Evolutionary conservation across 2,797 vertebrate genomes (phyloP).

Genomic region (Alosa sapidissima): DNA sequence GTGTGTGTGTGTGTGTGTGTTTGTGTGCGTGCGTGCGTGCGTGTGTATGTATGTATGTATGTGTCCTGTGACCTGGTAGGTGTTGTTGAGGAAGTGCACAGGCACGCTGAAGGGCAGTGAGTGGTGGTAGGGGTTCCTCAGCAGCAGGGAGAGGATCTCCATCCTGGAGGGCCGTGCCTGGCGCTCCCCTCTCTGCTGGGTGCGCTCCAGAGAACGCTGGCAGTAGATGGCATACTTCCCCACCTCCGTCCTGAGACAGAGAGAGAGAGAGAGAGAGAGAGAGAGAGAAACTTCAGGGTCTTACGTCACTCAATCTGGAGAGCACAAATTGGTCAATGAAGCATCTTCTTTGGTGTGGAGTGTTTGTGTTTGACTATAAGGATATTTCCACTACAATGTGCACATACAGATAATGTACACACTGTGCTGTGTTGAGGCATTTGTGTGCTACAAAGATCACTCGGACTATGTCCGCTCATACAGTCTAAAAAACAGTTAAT

Average conservation of each 20-base stretch:
- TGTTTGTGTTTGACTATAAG: neutral
- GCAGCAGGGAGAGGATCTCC: slow-evolving; percentile 96
- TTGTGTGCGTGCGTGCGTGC: neutral
- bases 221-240: slow-evolving; percentile 98
- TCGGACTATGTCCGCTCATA: neutral
- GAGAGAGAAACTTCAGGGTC: neutral
- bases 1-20: too few species aligned
- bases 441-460: neutral
- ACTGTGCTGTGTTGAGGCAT: neutral
- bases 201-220: slow-evolving; percentile 91
- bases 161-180: slow-evolving; percentile 92
- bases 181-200: slow-evolving; percentile 89
- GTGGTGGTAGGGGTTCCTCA: slow-evolving; percentile 96
- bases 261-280: neutral
- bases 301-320: too few species aligned
- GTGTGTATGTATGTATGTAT: neutral
- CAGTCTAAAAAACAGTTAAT: neutral
- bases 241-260: slow-evolving; percentile 84
- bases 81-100: slow-evolving; percentile 95
- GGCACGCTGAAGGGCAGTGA: slow-evolving; percentile 96
- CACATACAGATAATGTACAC: neutral
- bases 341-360: too few species aligned
- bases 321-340: too few species aligned
- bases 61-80: slow-evolving; percentile 85
- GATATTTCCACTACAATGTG: neutral